Base-by-base conservation (phyloP, 2,113 vertebrate species). In the Phaetusa simplex region DNA sequence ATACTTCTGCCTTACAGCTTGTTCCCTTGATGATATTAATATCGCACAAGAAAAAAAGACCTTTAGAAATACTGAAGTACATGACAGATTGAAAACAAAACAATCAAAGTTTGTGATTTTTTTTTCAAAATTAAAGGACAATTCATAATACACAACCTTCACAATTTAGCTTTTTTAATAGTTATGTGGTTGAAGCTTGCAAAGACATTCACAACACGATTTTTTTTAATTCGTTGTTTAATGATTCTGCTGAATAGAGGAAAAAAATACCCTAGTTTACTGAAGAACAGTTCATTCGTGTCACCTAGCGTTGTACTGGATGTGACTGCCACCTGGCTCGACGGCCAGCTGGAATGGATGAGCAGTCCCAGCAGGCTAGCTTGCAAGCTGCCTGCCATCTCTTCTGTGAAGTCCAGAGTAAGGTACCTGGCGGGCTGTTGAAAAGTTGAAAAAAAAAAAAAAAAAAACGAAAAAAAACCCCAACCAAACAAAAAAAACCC, bases 181-280 rank as follows among this genome's bases (percentile, higher is more conserved):
- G 38, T 30, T 38, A 15, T 0, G 0, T 18, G 29, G 20, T 26
- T 32, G 2, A 71, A 62, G 23, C 24, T 62, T 61, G 11, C 16
- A 56, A 49, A 90, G 29, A 79, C 12, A 64, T 34, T 32, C 40
- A 62, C 34, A 83, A 84, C 7, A 40, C 12, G 14, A n/a, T n/a
- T 47, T 76, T 76, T 50, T 59, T 14, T 15, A 78, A 81, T 47
- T n/a, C 8, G 27, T 30, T 50, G 55, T 78, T 94, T 45, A 42
- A 21, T 14, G 34, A 18, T 78, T 76, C 36, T 55, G 17, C n/a
- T 64, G 64, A 95, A 36, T 6, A 45, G 19, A 93, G 11, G 29
- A 17, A 65, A 52, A 56, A 77, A 11, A 0, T 12, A 32, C 1
- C 3, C 5, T 17, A 22, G 12, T 65, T 91, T 82, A 52, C 23